Percentiles rank a stretch among this genome's conserved stretches.
These are phyloP conservation scores for Stegophylla sp. DNA, from an alignment of 2,888 invertebrate species.

Conservation along the genomic window DNA sequence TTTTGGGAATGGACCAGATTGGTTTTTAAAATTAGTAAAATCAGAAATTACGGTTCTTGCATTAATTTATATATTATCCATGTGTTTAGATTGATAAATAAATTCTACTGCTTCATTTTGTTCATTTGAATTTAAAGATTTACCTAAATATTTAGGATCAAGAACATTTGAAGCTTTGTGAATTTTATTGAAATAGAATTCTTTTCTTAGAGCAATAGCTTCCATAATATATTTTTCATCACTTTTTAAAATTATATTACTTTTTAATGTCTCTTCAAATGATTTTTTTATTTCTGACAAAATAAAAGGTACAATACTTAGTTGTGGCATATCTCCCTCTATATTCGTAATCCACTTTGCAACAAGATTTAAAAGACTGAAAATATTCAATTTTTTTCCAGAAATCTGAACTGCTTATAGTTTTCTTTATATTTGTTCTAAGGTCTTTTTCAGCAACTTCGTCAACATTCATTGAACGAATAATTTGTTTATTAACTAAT, in stretches of 20 bases:
- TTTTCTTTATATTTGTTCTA: neutral
- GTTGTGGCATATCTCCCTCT: neutral
- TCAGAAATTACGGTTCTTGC: neutral
- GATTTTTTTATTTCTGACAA: conserved; percentile 8
- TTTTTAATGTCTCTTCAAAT: no score
- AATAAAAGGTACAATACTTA: neutral
- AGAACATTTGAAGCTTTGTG: conserved; percentile 16
- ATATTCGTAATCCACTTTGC: neutral
- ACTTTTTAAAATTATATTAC: neutral
- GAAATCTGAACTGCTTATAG: conserved; percentile 3
- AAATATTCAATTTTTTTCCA: conserved; percentile 23
- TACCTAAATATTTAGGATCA: neutral
- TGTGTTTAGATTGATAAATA: neutral
- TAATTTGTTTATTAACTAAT: conserved; percentile 21
- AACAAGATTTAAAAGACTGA: neutral
- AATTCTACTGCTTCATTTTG: neutral
- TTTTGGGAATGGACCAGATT: neutral
- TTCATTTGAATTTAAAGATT: conserved; percentile 15
- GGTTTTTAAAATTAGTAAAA: conserved; percentile 9
- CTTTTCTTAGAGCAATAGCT: neutral
- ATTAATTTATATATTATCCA: neutral
- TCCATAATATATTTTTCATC: no score
- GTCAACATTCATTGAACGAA: neutral
- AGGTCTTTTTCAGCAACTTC: neutral
- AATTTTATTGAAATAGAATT: neutral